Evolutionary conservation across 1,140 invertebrate species (phyloP).

Genomic region (Sminthurinus signatus): DNA sequence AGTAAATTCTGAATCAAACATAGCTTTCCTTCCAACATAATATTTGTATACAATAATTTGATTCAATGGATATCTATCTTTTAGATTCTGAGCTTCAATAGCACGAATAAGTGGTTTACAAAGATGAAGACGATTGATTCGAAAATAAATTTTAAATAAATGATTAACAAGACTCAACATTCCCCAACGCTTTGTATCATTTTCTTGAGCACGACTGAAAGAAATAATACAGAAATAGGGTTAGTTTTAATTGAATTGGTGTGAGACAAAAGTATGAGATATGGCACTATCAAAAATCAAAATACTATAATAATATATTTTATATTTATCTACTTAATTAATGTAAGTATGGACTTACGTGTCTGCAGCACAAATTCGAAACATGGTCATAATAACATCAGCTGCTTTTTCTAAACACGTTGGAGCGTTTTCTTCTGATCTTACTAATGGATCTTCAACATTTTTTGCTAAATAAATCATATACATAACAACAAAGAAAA

Average conservation of each 20-base stretch:
- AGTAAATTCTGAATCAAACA: slow-evolving; percentile 96
- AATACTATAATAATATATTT: too few species aligned
- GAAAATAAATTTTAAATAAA: slow-evolving; percentile 95
- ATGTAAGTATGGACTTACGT: slow-evolving; percentile 56
- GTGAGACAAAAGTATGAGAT: too few species aligned
- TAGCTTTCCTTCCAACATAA: slow-evolving; percentile 92
- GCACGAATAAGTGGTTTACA: slow-evolving; percentile 94
- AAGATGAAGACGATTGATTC: slow-evolving; percentile 92
- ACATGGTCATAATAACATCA: slow-evolving; percentile 87
- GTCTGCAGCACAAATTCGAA: slow-evolving; percentile 92
- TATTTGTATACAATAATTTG: slow-evolving; percentile 91
- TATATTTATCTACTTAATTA: too few species aligned
- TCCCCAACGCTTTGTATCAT: slow-evolving; percentile 88
- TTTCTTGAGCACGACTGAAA: slow-evolving; percentile 64
- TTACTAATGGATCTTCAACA: slow-evolving; percentile 38
- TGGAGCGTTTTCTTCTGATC: slow-evolving; percentile 45
- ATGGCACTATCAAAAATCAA: too few species aligned
- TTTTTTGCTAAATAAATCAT: slow-evolving; percentile 58
- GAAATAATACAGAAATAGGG: too few species aligned
- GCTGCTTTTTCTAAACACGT: slow-evolving; percentile 59
- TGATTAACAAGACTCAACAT: slow-evolving; percentile 96
- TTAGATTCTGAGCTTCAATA: slow-evolving; percentile 80
- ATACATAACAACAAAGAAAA: too few species aligned
- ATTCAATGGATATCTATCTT: slow-evolving; percentile 79
- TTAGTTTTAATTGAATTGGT: too few species aligned